A percentile compares a stretch with the other conserved stretches of the same genome.
Evolutionary conservation across 2,797 vertebrate species (phyloP).

Genomic region (Enoplosus armatus): DNA sequence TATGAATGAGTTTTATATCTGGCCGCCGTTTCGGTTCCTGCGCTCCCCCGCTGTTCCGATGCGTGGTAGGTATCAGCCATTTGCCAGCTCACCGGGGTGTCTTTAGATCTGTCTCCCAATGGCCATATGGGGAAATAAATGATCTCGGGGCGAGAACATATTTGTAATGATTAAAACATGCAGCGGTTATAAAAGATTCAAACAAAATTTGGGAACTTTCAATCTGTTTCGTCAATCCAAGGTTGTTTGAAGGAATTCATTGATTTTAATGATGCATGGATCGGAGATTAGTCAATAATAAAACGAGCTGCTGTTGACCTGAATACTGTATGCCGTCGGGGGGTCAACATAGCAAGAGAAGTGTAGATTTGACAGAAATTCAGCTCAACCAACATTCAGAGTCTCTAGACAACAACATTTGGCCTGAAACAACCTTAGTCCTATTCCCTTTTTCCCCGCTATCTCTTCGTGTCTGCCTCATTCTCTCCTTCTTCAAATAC

Average conservation of each 20-base stretch:
- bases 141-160: constrained; percentile 53
- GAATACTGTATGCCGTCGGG: constrained; percentile 42
- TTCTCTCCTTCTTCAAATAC: constrained; percentile 59
- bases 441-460: not conserved
- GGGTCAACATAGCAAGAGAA: constrained; percentile 48
- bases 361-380: constrained; percentile 50
- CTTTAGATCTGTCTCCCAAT: constrained; percentile 62
- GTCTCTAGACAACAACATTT: constrained; percentile 57
- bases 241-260: constrained; percentile 56
- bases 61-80: constrained; percentile 59
- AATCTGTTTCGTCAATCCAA: constrained; percentile 51
- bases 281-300: constrained; percentile 58
- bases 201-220: constrained; percentile 45
- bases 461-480: constrained; percentile 29
- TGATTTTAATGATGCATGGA: constrained; percentile 70
- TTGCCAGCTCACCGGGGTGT: constrained; percentile 70
- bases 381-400: constrained; percentile 16
- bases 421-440: constrained; percentile 53
- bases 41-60: constrained; percentile 45
- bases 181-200: constrained; percentile 63
- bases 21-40: constrained; percentile 43
- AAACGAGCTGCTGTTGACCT: constrained; percentile 54
- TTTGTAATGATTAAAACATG: constrained; percentile 75
- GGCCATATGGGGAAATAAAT: constrained; percentile 58
- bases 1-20: constrained; percentile 55